Base-by-base conservation (phyloP, 2,888 invertebrate species). In the Agriopis leucophaearia region DNA sequence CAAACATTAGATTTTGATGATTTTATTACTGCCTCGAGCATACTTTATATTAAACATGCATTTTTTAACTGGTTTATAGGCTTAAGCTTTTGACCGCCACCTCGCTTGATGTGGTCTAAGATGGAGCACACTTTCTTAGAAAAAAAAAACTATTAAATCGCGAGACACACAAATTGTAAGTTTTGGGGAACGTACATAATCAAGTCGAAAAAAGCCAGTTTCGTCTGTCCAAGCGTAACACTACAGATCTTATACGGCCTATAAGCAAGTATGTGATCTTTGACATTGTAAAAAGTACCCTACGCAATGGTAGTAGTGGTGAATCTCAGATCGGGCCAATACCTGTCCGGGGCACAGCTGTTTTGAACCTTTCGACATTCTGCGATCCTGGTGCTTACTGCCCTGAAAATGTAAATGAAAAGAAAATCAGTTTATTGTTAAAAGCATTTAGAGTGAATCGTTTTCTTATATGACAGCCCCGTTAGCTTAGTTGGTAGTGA, bases 301-400 rank as follows among this genome's bases (percentile, higher is more conserved):
- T 18, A 36, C 45, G 2, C 15, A 40, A 36, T n/a, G 38, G 12
- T 50, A 8, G 50, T 15, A 40, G 56, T 13, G 10, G 40, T 38
- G 27, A 54, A 40, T 27, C 51, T 6, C n/a, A 13, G 8, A n/a
- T 8, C 52, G 7, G 27, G 6, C 16, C 56, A 44, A 36, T 13
- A 13, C 35, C 16, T 5, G 10, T 38, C 27, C 40, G 16, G 59
- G n/a, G 13, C 59, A 35, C 45, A 64, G 60, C 47, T 44, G 47
- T 50, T 60, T 52, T 45, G 8, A 76, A 77, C 72, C 68, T 80
- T 82, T 78, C 59, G 71, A 69, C 74, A 67, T 80, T 78, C 84
- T 88, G 85, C 83, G 80, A 79, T 70, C 87, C 86, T 87, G 88
- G 86, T 88, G 82, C 75, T 61, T 74, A 73, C 72, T 76, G 78